A percentile compares a stretch with the other conserved stretches of the same genome.
phyloP scores from a whole-genome alignment of 1,140 invertebrate genomes.

The Helicoverpa armigera region DNA sequence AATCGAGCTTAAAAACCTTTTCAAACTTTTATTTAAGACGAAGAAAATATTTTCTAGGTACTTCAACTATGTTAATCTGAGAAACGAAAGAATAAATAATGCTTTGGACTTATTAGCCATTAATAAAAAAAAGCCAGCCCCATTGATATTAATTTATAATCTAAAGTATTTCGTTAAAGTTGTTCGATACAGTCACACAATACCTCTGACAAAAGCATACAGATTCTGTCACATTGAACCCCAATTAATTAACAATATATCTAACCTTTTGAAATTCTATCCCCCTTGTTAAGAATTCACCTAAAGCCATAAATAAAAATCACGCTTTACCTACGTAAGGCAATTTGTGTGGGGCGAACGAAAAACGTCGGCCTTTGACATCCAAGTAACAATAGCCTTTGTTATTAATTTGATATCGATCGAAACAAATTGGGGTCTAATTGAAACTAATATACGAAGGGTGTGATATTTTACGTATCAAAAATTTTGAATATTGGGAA shows the following conservation, averaged over 20 bases:
- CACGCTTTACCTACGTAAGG: background rate
- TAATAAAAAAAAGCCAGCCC: too few species aligned
- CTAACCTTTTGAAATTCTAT: background rate
- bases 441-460: constrained; percentile 6
- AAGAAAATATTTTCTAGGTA: background rate
- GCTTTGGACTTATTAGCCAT: too few species aligned
- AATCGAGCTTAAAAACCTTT: background rate
- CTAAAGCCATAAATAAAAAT: constrained; percentile 11
- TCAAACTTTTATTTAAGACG: background rate
- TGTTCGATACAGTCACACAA: too few species aligned
- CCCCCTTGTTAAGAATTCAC: background rate
- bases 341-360: constrained; percentile 17
- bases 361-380: constrained; percentile 17
- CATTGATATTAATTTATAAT: too few species aligned
- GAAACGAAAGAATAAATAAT: too few species aligned
- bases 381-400: constrained; percentile 1
- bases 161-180: too few species aligned
- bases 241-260: background rate
- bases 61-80: too few species aligned
- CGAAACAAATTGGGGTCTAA: constrained; percentile 24
- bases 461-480: background rate
- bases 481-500: too few species aligned
- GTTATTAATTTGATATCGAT: constrained; percentile 21
- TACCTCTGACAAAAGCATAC: too few species aligned
- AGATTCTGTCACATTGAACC: background rate